A percentile compares a stretch with the other conserved stretches of the same genome.
Evolutionary conservation across 2,113 vertebrate genomes (phyloP).

Genomic region (Gasterosteus nipponicus): DNA sequence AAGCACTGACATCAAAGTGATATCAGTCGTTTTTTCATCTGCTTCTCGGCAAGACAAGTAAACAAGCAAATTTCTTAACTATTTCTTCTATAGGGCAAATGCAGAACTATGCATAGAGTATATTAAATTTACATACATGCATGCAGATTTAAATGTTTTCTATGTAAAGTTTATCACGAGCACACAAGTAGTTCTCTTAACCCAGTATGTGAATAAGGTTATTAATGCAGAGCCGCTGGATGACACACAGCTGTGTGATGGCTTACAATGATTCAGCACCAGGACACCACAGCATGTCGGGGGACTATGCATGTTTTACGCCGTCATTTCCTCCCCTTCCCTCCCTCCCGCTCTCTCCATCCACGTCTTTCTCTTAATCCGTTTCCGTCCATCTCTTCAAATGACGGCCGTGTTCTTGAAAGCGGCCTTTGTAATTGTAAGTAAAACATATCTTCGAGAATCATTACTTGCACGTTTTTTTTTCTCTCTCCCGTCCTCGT

Average conservation of each 20-base stretch:
- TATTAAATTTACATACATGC: not conserved
- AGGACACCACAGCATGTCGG: conserved; percentile 36
- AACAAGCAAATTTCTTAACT: not conserved
- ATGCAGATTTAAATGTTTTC: not conserved
- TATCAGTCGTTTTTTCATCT: not conserved
- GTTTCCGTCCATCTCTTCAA: conserved; percentile 1
- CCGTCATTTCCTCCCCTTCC: conserved; percentile 32
- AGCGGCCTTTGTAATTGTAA: not conserved
- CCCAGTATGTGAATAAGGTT: not conserved
- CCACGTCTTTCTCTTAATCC: not conserved
- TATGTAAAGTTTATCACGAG: not conserved
- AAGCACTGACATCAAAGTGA: not conserved
- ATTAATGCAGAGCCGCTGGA: conserved; percentile 4
- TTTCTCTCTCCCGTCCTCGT: conserved; percentile 7
- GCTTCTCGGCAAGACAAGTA: not conserved
- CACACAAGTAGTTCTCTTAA: not conserved
- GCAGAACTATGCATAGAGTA: not conserved
- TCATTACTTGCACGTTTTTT: not conserved
- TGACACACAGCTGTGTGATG: conserved; percentile 32
- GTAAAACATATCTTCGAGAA: not conserved
- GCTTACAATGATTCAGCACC: conserved; percentile 35
- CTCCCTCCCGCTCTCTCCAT: conserved; percentile 8
- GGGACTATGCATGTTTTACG: conserved; percentile 40
- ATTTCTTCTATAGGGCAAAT: not conserved
- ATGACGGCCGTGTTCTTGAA: not conserved